phyloP scores from a whole-genome alignment of 2,113 vertebrate species.

The Rhodinocichla rosea region DNA sequence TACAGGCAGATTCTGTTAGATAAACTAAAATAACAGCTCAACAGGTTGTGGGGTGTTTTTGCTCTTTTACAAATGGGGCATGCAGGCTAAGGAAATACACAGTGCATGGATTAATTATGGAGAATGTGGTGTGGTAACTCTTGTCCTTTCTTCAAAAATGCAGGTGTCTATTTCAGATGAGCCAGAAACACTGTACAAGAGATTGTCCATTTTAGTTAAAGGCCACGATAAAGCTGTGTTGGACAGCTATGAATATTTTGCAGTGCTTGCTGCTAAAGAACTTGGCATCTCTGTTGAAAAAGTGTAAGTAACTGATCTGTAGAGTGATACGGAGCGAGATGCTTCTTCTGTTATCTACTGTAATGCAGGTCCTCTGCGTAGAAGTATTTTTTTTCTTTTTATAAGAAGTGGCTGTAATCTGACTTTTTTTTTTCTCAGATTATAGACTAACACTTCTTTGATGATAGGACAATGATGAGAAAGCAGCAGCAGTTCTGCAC shows the following conservation, averaged over 20 bases:
- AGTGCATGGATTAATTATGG: neutral
- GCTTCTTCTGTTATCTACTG: neutral
- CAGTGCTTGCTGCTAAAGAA: slow-evolving; percentile 87
- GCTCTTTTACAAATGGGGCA: neutral
- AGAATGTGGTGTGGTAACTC: neutral
- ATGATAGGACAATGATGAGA: neutral
- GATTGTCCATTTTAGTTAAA: slow-evolving; percentile 87
- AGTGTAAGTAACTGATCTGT: slow-evolving; percentile 80
- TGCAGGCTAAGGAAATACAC: neutral
- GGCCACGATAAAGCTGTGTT: slow-evolving; percentile 88
- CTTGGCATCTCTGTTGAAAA: slow-evolving; percentile 84
- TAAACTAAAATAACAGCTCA: neutral
- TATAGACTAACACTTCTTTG: neutral
- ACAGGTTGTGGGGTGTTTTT: neutral
- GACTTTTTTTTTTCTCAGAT: neutral
- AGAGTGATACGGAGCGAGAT: neutral
- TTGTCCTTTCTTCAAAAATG: slow-evolving; percentile 18
- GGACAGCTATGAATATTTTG: slow-evolving; percentile 95
- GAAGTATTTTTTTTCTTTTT: neutral
- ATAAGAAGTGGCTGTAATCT: neutral
- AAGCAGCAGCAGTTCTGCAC: neutral
- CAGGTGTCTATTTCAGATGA: slow-evolving; percentile 88
- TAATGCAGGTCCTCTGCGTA: neutral
- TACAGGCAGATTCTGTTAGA: neutral
- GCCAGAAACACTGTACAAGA: slow-evolving; percentile 86